Base-by-base conservation (phyloP, 2,888 invertebrate genomes). In the Tenodera sinensis region DNA sequence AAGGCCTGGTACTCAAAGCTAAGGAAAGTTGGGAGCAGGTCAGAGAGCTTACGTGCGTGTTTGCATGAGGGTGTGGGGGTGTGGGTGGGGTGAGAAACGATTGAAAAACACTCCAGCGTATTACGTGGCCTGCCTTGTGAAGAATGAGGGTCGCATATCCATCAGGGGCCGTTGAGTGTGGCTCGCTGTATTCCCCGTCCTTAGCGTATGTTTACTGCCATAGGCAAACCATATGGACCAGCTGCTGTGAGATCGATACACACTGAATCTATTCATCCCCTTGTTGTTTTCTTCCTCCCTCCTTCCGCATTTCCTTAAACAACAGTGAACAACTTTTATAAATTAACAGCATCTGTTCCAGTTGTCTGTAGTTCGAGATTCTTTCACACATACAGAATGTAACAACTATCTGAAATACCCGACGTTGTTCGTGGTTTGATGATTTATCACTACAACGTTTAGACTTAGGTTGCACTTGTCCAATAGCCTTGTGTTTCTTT, bases 81-180 rank as follows among this genome's bases (percentile, higher is more conserved):
- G n/a, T n/a, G n/a, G n/a, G 47, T 8, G 47, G 42, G n/a, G 47
- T 34, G 85, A 42, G 85, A 28, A 85, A 15, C 85, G 85, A 85
- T 85, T 85, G 85, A 85, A 85, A 85, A 85, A 47, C 85, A 85
- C 85, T 85, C 28, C 54, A 6, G 47, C 28, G 47, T 34, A 85
- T 85, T 85, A 85, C 85, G 85, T 85, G 47, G 85, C 14, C 85
- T 85, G 85, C n/a, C n/a, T n/a, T n/a, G 85, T 85, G 85, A 85
- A 47, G 85, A 85, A 85, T 85, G 15, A 85, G 27, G 85, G n/a
- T 25, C 15, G 85, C 85, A 47, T 85, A 85, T 85, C 85, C 85
- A 85, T 85, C 85, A 85, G 85, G 15, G 20, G 85, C n/a, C 54
- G 34, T 8, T 20, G 54, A 20, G 54, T 71, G 54, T 6, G 54